Conservation (phyloP, 2,888 invertebrate species). For the Sepioteuthis lessoniana region DNA sequence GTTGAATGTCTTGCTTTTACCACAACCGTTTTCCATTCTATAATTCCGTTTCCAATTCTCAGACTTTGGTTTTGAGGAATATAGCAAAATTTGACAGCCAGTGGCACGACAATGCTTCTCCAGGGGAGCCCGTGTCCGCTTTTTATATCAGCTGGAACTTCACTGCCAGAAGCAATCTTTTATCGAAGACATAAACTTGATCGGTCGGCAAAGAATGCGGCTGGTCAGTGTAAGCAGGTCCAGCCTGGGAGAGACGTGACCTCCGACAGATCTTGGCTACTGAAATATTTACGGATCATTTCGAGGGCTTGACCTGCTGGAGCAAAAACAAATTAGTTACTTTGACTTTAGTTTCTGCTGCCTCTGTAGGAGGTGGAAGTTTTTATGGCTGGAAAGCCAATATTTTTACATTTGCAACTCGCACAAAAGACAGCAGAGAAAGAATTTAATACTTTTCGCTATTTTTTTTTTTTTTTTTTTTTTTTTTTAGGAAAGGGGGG, state of each 20-base stretch:
- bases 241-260: not conserved
- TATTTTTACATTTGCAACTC: not conserved
- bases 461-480: no score
- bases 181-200: not conserved
- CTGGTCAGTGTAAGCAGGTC: not conserved
- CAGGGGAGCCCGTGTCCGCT: not conserved
- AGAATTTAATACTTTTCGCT: no score
- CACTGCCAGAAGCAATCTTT: not conserved
- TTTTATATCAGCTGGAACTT: not conserved
- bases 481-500: no score
- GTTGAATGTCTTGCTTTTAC: not conserved
- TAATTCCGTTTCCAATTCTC: not conserved
- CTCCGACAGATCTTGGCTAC: conserved; percentile 12
- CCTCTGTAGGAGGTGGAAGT: not conserved
- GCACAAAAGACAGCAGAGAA: not conserved
- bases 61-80: not conserved
- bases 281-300: conserved; percentile 6
- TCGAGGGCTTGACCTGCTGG: not conserved
- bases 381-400: not conserved
- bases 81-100: conserved; percentile 16
- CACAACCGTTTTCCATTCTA: not conserved
- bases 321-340: conserved; percentile 33
- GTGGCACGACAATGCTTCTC: not conserved
- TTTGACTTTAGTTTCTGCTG: not conserved
- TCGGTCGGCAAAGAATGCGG: not conserved